Evolutionary conservation across 2,113 vertebrate genomes (phyloP).

Genomic region (Leptobrachium leishanense): DNA sequence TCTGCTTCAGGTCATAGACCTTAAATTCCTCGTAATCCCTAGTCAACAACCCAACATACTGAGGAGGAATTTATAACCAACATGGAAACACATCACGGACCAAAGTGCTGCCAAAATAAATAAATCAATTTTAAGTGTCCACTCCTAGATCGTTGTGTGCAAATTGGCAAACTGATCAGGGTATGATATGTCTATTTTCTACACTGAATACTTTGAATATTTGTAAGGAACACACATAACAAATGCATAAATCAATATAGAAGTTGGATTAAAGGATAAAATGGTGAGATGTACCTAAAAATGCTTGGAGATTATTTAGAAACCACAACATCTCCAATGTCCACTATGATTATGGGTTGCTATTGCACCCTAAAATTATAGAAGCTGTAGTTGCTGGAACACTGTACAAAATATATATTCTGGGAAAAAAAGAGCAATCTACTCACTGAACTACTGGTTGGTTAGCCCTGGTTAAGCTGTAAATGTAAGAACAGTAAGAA

Average conservation of each 20-base stretch:
- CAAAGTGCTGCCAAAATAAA: slow-evolving; percentile 38
- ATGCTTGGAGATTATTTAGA: no score
- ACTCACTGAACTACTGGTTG: no score
- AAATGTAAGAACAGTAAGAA: no score
- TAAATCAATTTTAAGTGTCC: slow-evolving; percentile 44
- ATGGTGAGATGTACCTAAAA: no score
- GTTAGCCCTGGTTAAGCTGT: no score
- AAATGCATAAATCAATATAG: background rate
- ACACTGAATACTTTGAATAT: slow-evolving; percentile 13
- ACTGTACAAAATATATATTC: no score
- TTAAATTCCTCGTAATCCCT: slow-evolving; percentile 45
- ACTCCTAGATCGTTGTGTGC: slow-evolving; percentile 36
- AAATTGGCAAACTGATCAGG: slow-evolving; percentile 35
- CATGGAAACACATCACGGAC: slow-evolving; percentile 32
- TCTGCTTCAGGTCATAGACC: slow-evolving; percentile 45
- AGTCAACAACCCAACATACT: slow-evolving; percentile 42
- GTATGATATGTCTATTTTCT: slow-evolving; percentile 25
- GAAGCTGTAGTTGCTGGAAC: no score
- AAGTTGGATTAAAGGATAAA: no score
- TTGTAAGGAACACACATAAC: slow-evolving; percentile 1
- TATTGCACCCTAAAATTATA: no score
- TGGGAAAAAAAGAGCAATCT: no score
- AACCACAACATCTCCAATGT: no score
- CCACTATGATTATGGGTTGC: no score
- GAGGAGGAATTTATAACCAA: slow-evolving; percentile 42